Conservation (phyloP, 2,113 vertebrate genomes). For the Misgurnus mizolepis region DNA sequence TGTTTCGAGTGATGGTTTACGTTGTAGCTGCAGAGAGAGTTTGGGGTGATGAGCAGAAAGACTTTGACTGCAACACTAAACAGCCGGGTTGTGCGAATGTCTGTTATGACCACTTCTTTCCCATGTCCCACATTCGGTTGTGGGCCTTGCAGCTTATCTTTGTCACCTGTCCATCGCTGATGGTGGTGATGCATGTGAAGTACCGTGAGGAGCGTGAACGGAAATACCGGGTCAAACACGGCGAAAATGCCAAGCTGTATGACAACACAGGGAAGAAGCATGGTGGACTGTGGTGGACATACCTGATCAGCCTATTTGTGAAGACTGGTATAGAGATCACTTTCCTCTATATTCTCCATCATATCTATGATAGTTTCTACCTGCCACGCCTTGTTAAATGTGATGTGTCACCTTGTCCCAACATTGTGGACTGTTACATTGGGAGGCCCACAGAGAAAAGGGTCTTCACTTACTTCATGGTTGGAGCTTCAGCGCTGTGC, state of each 20-base stretch:
- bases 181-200: slow-evolving; percentile 86
- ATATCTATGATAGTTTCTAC: slow-evolving; percentile 79
- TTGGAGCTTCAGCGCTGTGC: slow-evolving; percentile 80
- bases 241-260: slow-evolving; percentile 67
- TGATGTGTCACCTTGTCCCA: slow-evolving; percentile 76
- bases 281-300: slow-evolving; percentile 79
- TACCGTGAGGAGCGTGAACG: slow-evolving; percentile 80
- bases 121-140: slow-evolving; percentile 79
- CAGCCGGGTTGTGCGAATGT: slow-evolving; percentile 85
- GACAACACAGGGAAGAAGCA: slow-evolving; percentile 75
- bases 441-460: slow-evolving; percentile 86
- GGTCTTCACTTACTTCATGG: slow-evolving; percentile 89
- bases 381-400: slow-evolving; percentile 83
- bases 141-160: slow-evolving; percentile 82
- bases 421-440: slow-evolving; percentile 84
- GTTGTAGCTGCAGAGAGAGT: slow-evolving; percentile 84
- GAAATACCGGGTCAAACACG: slow-evolving; percentile 70
- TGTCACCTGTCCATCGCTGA: slow-evolving; percentile 78
- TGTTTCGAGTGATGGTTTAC: slow-evolving; percentile 85
- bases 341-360: slow-evolving; percentile 85
- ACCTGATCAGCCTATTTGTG: slow-evolving; percentile 80
- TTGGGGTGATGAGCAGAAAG: slow-evolving; percentile 85
- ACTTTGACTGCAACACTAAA: slow-evolving; percentile 84
- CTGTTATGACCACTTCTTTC: slow-evolving; percentile 81
- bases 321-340: slow-evolving; percentile 78